These are phyloP conservation scores for Rhynchonycteris naso DNA, from an alignment of 2,797 vertebrate species.

Conservation along the genomic window DNA sequence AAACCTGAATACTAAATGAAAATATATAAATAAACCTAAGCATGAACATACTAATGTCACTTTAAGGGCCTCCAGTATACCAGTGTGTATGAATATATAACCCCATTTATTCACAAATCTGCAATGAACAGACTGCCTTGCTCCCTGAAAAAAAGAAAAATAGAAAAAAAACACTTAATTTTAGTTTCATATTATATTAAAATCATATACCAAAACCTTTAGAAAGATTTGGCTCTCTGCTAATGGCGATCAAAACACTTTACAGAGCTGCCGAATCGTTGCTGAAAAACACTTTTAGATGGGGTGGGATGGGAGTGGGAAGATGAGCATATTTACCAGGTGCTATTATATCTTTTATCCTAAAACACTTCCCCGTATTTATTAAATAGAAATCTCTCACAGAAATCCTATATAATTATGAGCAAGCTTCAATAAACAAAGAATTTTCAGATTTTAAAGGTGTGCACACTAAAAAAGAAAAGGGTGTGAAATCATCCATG, in stretches of 20 bases:
- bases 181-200: constrained; percentile 39
- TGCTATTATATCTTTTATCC: background rate
- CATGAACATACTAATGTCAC: background rate
- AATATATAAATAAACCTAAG: background rate
- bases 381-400: background rate
- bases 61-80: background rate
- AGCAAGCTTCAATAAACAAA: background rate
- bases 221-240: constrained; percentile 1
- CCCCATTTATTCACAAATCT: background rate
- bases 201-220: background rate
- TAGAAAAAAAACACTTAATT: background rate
- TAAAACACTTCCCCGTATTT: background rate
- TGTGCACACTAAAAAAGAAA: background rate
- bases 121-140: background rate
- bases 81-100: background rate
- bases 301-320: background rate
- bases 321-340: background rate
- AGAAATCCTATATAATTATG: background rate
- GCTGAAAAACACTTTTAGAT: background rate
- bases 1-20: background rate
- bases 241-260: background rate
- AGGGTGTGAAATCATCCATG: background rate
- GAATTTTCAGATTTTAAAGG: background rate
- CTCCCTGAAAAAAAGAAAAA: background rate
- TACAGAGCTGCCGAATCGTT: background rate